These are phyloP conservation scores for Hedya salicella DNA, from an alignment of 2,888 invertebrate species.

Conservation along the genomic window DNA sequence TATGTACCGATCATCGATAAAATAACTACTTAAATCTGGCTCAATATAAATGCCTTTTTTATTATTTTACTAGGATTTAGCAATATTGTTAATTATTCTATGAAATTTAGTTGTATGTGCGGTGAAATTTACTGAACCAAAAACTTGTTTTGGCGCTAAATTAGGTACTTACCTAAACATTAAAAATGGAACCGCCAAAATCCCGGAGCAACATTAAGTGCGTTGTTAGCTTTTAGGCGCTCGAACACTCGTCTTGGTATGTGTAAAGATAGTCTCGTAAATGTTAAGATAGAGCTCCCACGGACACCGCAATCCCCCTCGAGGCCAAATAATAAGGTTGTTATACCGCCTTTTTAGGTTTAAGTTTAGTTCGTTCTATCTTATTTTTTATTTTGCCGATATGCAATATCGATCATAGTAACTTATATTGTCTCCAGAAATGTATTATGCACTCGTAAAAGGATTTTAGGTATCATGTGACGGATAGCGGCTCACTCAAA, in stretches of 20 bases:
- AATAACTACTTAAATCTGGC: slow-evolving; percentile 31
- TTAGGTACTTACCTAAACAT: slow-evolving; percentile 34
- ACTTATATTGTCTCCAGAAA: slow-evolving; percentile 17
- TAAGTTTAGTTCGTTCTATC: slow-evolving; percentile 57
- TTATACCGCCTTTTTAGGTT: slow-evolving; percentile 67
- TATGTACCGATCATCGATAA: slow-evolving; percentile 21
- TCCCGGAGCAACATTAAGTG: slow-evolving; percentile 17
- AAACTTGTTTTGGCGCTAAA: slow-evolving; percentile 28
- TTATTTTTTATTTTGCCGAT: slow-evolving; percentile 42
- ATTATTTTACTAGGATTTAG: slow-evolving; percentile 32
- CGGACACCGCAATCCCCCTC: slow-evolving; percentile 53
- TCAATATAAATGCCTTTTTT: slow-evolving; percentile 22
- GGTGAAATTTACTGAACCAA: slow-evolving; percentile 29
- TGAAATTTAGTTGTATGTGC: slow-evolving; percentile 25
- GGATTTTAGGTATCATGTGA: slow-evolving; percentile 1
- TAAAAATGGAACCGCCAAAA: slow-evolving; percentile 24
- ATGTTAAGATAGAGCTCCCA: slow-evolving; percentile 23
- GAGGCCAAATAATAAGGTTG: slow-evolving; percentile 67
- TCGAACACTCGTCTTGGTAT: slow-evolving; percentile 28
- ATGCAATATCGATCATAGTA: slow-evolving; percentile 29
- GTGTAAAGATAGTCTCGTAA: slow-evolving; percentile 16
- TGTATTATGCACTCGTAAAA: slow-evolving; percentile 15
- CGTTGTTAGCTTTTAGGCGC: slow-evolving; percentile 26
- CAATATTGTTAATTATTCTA: slow-evolving; percentile 29
- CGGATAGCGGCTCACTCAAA: background rate